phyloP scores from a whole-genome alignment of 2,888 invertebrate genomes.

The Drosophila leonis region DNA sequence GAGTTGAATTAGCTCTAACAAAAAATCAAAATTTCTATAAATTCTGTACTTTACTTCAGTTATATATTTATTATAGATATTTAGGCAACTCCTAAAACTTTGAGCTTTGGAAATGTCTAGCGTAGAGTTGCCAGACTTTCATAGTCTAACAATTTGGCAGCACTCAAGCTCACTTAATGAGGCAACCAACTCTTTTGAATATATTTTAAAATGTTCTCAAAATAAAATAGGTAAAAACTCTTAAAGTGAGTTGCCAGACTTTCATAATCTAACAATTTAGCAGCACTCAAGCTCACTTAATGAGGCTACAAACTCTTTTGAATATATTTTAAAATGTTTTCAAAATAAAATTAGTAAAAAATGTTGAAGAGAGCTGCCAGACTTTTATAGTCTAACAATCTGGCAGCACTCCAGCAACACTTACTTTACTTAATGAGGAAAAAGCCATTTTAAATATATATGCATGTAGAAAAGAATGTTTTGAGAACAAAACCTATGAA shows the following conservation, averaged over 20 bases:
- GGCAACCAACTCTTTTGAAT: too few relatives aligned
- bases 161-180: neutral
- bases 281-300: neutral
- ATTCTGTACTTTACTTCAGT: neutral
- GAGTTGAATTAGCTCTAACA: neutral
- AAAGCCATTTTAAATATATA: too few relatives aligned
- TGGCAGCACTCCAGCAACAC: neutral
- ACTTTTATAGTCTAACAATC: neutral
- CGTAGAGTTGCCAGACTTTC: neutral
- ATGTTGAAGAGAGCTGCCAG: neutral
- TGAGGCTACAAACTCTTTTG: too few relatives aligned
- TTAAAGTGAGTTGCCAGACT: neutral
- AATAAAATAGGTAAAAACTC: too few relatives aligned
- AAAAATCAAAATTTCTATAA: neutral
- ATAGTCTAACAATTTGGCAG: neutral
- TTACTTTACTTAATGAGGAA: neutral
- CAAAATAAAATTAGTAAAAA: too few relatives aligned
- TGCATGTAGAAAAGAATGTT: too few relatives aligned
- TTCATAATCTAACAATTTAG: neutral
- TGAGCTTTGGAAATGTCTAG: neutral
- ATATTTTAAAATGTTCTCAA: too few relatives aligned
- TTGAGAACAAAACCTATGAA: neutral
- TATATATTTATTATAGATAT: neutral
- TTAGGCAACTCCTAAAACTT: neutral
- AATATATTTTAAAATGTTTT: too few relatives aligned